These are phyloP conservation scores for Phasianus colchicus DNA, from an alignment of 2,113 vertebrate species.

Conservation along the genomic window DNA sequence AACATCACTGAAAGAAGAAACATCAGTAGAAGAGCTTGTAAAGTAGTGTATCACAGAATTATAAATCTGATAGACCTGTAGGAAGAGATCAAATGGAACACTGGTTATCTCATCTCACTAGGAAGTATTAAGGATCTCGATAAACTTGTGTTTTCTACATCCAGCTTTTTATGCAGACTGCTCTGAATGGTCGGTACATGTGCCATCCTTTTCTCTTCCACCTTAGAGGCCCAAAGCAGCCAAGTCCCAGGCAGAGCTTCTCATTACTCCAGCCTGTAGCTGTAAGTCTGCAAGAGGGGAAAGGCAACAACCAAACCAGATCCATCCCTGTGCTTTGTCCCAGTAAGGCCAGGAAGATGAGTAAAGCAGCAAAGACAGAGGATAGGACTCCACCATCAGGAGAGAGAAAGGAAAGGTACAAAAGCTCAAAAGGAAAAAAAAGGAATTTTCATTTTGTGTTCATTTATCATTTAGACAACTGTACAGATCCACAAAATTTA, in stretches of 20 bases:
- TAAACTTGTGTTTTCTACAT: not conserved
- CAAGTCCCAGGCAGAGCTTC: not conserved
- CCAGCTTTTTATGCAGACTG: not conserved
- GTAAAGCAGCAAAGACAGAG: not conserved
- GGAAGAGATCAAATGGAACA: not conserved
- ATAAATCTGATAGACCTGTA: not conserved
- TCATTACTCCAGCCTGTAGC: not conserved
- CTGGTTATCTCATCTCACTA: not conserved
- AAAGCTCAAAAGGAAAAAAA: not conserved
- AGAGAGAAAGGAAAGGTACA: conserved; percentile 15
- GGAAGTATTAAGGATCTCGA: not conserved
- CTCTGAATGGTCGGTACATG: not conserved
- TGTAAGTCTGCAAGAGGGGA: not conserved
- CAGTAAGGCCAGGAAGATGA: not conserved
- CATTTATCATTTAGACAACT: conserved; percentile 33
- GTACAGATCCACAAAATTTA: not conserved
- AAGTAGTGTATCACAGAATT: not conserved
- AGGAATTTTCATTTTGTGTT: conserved; percentile 9
- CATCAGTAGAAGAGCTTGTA: not conserved
- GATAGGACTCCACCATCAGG: conserved; percentile 31
- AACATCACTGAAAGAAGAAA: not conserved
- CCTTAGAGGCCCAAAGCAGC: not conserved
- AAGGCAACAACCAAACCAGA: not conserved
- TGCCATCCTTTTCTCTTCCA: not conserved
- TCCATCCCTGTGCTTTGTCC: fast-evolving